These are phyloP conservation scores for Orthosia gothica DNA, from an alignment of 2,888 invertebrate species.

Conservation along the genomic window DNA sequence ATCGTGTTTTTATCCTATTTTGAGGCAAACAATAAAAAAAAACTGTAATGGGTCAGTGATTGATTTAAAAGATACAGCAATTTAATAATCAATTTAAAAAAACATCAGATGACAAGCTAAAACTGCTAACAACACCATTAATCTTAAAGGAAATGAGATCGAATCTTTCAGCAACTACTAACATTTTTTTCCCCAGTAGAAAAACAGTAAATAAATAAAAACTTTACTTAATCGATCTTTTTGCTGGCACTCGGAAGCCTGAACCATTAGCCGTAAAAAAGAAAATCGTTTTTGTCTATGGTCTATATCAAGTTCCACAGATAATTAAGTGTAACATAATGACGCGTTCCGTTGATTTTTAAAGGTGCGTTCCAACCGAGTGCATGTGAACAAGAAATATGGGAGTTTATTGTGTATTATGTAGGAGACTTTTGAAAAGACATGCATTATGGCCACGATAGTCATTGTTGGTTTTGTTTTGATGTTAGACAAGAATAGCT, in stretches of 20 bases:
- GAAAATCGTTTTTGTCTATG: constrained; percentile 60
- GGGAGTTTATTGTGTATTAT: constrained; percentile 54
- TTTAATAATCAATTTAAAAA: constrained; percentile 5
- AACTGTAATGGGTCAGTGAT: not conserved
- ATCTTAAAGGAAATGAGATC: constrained; percentile 42
- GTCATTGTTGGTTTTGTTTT: constrained; percentile 54
- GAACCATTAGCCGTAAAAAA: constrained; percentile 58
- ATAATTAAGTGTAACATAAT: constrained; percentile 68
- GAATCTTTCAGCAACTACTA: constrained; percentile 21
- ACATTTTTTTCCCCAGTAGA: constrained; percentile 33
- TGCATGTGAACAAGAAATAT: constrained; percentile 69
- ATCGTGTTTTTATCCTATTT: not conserved
- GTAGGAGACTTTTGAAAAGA: constrained; percentile 56
- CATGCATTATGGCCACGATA: constrained; percentile 42
- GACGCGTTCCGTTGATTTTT: constrained; percentile 67
- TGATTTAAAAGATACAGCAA: not conserved
- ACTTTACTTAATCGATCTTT: constrained; percentile 52
- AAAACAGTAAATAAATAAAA: constrained; percentile 57
- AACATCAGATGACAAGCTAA: constrained; percentile 25
- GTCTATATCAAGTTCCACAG: constrained; percentile 65
- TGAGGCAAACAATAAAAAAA: not conserved
- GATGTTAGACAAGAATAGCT: constrained; percentile 35
- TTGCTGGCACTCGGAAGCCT: constrained; percentile 53
- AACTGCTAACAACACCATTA: constrained; percentile 24
- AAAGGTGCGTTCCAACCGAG: constrained; percentile 75